Evolutionary conservation across 2,113 vertebrate species (phyloP).

Genomic region (Pionites leucogaster): DNA sequence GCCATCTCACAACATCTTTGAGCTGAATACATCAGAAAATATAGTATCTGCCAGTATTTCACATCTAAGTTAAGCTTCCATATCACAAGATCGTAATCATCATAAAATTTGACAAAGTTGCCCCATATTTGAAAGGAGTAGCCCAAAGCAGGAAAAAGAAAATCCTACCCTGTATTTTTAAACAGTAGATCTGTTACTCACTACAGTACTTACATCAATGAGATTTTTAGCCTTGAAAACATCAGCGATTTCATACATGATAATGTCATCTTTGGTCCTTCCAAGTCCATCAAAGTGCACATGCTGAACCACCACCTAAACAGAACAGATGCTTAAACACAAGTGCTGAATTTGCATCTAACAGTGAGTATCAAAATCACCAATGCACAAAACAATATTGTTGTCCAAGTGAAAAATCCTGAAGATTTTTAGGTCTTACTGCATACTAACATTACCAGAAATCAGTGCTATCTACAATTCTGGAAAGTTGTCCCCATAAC

Average conservation of each 20-base stretch:
- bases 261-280: constrained; percentile 93
- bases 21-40: background rate
- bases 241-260: constrained; percentile 90
- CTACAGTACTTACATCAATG: constrained; percentile 83
- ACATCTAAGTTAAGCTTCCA: background rate
- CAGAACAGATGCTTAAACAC: background rate
- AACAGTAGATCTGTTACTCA: background rate
- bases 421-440: background rate
- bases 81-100: background rate
- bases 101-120: background rate
- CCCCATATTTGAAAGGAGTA: background rate
- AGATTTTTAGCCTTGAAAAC: constrained; percentile 94
- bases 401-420: background rate
- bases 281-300: constrained; percentile 92
- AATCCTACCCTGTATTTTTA: background rate
- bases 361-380: background rate
- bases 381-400: background rate
- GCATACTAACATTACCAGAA: background rate
- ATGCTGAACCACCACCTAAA: constrained; percentile 92
- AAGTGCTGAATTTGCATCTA: background rate
- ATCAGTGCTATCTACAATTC: background rate
- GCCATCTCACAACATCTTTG: background rate
- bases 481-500: background rate
- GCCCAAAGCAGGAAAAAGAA: background rate
- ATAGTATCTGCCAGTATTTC: background rate